Conservation (phyloP, 2,113 vertebrate species). For the Gadus chalcogrammus region DNA sequence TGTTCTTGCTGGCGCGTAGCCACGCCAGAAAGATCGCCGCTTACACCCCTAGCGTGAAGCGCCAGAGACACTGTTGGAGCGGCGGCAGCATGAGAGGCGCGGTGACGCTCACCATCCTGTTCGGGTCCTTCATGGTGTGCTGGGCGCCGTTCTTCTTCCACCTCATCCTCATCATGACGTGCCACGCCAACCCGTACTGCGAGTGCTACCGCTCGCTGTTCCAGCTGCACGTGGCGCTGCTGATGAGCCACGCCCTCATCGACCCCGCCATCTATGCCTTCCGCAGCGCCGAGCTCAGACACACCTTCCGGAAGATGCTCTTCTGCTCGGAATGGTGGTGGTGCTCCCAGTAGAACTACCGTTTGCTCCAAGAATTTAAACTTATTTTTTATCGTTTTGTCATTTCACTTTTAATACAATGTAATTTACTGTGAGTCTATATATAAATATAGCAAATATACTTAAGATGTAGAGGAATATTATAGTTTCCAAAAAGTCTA, state of each 20-base stretch:
- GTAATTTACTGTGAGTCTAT: too few species aligned
- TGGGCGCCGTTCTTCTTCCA: slow-evolving; percentile 93
- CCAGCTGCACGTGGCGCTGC: slow-evolving; percentile 82
- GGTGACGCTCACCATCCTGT: slow-evolving; percentile 86
- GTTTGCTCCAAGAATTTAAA: background rate
- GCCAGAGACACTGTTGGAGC: slow-evolving; percentile 42
- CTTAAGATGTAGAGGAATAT: too few species aligned
- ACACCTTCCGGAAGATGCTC: slow-evolving; percentile 85
- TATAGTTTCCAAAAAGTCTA: too few species aligned
- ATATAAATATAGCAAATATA: too few species aligned
- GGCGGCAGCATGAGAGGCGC: slow-evolving; percentile 82
- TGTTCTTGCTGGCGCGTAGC: slow-evolving; percentile 87
- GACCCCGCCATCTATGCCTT: slow-evolving; percentile 95
- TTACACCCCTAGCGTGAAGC: slow-evolving; percentile 49
- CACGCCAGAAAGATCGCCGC: slow-evolving; percentile 82
- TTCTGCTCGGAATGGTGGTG: slow-evolving; percentile 56
- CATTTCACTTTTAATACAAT: too few species aligned
- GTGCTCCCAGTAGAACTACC: slow-evolving; percentile 8
- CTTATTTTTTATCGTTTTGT: too few species aligned
- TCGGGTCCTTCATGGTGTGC: slow-evolving; percentile 88
- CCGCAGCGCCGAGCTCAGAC: slow-evolving; percentile 82
- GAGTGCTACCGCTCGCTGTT: slow-evolving; percentile 91
- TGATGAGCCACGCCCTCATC: slow-evolving; percentile 88
- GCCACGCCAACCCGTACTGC: slow-evolving; percentile 89
- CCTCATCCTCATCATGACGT: slow-evolving; percentile 83